A percentile compares a stretch with the other conserved stretches of the same genome.
Conservation (phyloP, 2,888 invertebrate genomes). For the Drosophila phalerata region DNA sequence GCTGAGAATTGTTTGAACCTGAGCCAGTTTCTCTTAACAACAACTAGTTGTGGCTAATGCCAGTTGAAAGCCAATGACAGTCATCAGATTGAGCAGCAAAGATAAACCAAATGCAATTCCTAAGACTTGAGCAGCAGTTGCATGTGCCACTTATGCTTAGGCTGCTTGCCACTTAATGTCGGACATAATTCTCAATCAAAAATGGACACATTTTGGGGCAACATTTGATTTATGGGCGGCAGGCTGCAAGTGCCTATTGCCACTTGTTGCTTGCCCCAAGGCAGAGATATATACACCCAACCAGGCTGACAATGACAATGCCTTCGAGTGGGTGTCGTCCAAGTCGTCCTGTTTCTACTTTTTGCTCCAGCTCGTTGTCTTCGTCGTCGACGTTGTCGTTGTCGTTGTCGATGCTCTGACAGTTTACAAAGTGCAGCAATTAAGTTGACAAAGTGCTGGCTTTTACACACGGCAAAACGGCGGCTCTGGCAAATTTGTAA, state of each 20-base stretch:
- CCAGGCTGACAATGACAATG: slow-evolving; percentile 30
- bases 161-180: slow-evolving; percentile 16
- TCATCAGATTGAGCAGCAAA: slow-evolving; percentile 12
- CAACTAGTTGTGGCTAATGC: slow-evolving; percentile 5
- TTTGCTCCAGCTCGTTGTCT: slow-evolving; percentile 10
- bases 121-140: slow-evolving; percentile 17
- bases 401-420: slow-evolving; percentile 63
- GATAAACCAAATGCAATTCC: slow-evolving; percentile 6
- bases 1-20: slow-evolving; percentile 8
- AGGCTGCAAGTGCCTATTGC: slow-evolving; percentile 15
- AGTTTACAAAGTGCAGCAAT: slow-evolving; percentile 83
- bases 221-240: slow-evolving; percentile 33
- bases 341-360: slow-evolving; percentile 35
- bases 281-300: slow-evolving; percentile 4
- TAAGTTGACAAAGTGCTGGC: slow-evolving; percentile 81
- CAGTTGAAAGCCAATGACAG: slow-evolving; percentile 26
- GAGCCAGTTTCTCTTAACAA: not conserved
- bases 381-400: not conserved
- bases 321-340: slow-evolving; percentile 39
- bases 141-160: slow-evolving; percentile 8
- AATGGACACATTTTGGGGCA: slow-evolving; percentile 36
- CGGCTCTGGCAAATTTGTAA: slow-evolving; percentile 60
- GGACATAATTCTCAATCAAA: slow-evolving; percentile 61
- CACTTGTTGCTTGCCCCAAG: slow-evolving; percentile 63
- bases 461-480: slow-evolving; percentile 56